Conservation (phyloP, 1,140 invertebrate genomes). For the Camponotus floridanus region DNA sequence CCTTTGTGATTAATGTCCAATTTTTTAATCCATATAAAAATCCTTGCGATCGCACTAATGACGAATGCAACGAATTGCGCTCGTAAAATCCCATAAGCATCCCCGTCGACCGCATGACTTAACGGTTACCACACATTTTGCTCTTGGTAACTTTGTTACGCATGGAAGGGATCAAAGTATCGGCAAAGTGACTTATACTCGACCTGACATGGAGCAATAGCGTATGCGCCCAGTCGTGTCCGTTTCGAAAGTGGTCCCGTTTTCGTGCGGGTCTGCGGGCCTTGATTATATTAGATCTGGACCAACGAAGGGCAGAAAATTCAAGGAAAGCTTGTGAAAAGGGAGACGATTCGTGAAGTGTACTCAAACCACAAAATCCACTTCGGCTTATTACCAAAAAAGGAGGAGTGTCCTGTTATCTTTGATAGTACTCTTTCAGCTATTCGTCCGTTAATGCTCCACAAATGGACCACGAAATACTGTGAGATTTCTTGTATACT, state of each 20-base stretch:
- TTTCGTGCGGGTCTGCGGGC: conserved; percentile 59
- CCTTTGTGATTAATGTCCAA: conserved; percentile 34
- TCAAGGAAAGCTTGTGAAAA: conserved; percentile 10
- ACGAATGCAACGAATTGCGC: conserved; percentile 12
- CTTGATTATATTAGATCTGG: conserved; percentile 66
- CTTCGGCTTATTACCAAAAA: conserved; percentile 21
- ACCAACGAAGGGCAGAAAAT: conserved; percentile 29
- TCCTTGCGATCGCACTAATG: conserved; percentile 18
- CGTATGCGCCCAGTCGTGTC: background rate
- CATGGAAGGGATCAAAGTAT: conserved; percentile 68
- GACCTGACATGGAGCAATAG: conserved; percentile 12
- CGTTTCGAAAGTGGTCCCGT: conserved; percentile 52
- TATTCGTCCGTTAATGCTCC: background rate
- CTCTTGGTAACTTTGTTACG: conserved; percentile 65
- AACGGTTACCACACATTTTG: conserved; percentile 51
- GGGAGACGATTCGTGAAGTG: conserved; percentile 6
- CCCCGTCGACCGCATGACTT: conserved; percentile 47
- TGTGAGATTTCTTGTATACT: background rate
- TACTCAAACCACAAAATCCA: conserved; percentile 10
- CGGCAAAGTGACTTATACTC: conserved; percentile 69
- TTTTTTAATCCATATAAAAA: conserved; percentile 39
- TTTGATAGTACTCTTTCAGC: background rate
- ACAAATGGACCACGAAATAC: background rate
- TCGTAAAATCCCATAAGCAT: conserved; percentile 39
- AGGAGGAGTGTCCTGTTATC: background rate